A percentile compares a stretch with the other conserved stretches of the same genome.
phyloP scores from a whole-genome alignment of 2,113 vertebrate species.

The Datnioides undecimradiatus region DNA sequence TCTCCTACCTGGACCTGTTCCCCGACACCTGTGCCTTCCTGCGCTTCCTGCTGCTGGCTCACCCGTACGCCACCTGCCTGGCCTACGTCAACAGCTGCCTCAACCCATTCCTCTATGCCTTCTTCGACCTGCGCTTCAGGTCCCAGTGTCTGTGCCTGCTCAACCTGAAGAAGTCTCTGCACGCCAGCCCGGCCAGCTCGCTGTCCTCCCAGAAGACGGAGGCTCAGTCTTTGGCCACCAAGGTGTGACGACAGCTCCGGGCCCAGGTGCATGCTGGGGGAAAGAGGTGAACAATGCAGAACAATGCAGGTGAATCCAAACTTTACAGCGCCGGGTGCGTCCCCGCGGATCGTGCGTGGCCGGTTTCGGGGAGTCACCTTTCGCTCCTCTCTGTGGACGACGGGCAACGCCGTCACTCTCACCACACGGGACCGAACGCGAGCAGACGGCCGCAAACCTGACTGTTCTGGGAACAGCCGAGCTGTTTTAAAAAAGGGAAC shows the following conservation, averaged over 20 bases:
- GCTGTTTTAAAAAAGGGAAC: too few species aligned
- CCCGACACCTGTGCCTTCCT: constrained; percentile 82
- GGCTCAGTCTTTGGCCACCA: constrained; percentile 85
- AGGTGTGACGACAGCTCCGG: constrained; percentile 80
- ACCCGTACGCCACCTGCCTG: constrained; percentile 89
- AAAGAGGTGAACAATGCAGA: constrained; percentile 50
- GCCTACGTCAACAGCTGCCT: constrained; percentile 92
- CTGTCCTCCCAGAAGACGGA: constrained; percentile 89
- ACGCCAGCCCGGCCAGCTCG: constrained; percentile 80
- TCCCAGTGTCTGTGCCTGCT: constrained; percentile 87
- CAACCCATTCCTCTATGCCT: constrained; percentile 90
- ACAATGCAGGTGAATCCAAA: constrained; percentile 53
- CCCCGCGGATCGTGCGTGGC: constrained; percentile 20
- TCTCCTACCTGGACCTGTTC: constrained; percentile 84
- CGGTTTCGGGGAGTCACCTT: constrained; percentile 41
- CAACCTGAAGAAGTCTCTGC: constrained; percentile 82
- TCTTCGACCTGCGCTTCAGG: constrained; percentile 89
- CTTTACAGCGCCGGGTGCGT: constrained; percentile 16
- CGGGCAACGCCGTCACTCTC: too few species aligned
- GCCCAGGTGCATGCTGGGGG: constrained; percentile 53
- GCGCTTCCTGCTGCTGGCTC: constrained; percentile 83
- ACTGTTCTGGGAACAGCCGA: too few species aligned
- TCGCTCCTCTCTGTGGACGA: constrained; percentile 36
- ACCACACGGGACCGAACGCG: too few species aligned
- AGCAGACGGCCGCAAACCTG: too few species aligned